Conservation (phyloP, 2,888 invertebrate genomes). For the Drosophila aldrichi region DNA sequence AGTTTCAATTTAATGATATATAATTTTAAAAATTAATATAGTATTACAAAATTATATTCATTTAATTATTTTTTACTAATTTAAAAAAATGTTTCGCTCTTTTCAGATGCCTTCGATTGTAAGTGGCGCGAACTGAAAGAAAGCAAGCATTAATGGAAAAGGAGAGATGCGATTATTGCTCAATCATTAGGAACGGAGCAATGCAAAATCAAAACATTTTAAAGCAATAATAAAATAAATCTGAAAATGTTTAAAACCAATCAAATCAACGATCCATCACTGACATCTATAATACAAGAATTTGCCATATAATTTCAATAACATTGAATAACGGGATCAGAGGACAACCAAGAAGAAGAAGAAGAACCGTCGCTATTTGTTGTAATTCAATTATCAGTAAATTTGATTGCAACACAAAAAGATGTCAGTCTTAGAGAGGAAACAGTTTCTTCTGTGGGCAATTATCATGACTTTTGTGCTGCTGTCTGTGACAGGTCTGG, state of each 20-base stretch:
- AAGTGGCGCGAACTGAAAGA: slow-evolving; percentile 17
- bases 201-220: slow-evolving; percentile 14
- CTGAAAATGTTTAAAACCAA: slow-evolving; percentile 34
- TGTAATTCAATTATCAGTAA: slow-evolving; percentile 23
- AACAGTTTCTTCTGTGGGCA: slow-evolving; percentile 84
- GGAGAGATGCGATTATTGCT: background rate
- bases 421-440: slow-evolving; percentile 84
- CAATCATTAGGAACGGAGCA: slow-evolving; percentile 9
- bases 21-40: background rate
- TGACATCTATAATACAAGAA: slow-evolving; percentile 24
- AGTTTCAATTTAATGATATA: background rate
- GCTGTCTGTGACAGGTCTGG: slow-evolving; percentile 74
- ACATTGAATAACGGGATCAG: slow-evolving; percentile 15
- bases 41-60: background rate
- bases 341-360: background rate
- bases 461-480: slow-evolving; percentile 75
- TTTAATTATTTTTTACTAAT: no score
- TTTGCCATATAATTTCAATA: slow-evolving; percentile 24
- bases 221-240: slow-evolving; percentile 9
- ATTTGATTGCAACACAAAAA: slow-evolving; percentile 49
- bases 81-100: background rate
- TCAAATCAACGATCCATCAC: slow-evolving; percentile 19
- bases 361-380: slow-evolving; percentile 12
- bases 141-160: slow-evolving; percentile 1
- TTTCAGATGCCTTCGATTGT: slow-evolving; percentile 36